phyloP scores from a whole-genome alignment of 2,797 vertebrate genomes.

The Chelmon rostratus region DNA sequence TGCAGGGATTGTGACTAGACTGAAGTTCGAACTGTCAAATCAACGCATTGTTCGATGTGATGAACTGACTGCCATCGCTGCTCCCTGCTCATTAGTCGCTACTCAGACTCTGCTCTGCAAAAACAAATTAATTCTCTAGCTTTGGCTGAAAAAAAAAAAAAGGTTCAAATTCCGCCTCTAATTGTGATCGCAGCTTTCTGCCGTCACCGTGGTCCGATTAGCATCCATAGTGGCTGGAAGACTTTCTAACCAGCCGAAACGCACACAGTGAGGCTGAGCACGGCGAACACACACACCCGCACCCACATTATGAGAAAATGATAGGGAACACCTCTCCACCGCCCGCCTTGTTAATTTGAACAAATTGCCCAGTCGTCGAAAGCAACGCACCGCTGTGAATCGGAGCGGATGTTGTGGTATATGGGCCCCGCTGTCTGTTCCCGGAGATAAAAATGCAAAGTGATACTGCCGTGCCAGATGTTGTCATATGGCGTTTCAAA shows the following conservation, averaged over 20 bases:
- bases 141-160: slow-evolving; percentile 5
- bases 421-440: neutral
- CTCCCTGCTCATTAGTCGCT: slow-evolving; percentile 1
- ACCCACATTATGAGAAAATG: slow-evolving; percentile 22
- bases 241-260: slow-evolving; percentile 22
- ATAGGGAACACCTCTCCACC: slow-evolving; percentile 17
- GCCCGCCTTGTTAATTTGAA: slow-evolving; percentile 32
- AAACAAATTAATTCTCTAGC: neutral
- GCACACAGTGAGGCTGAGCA: slow-evolving; percentile 17
- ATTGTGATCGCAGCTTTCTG: slow-evolving; percentile 18
- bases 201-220: slow-evolving; percentile 38
- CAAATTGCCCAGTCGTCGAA: slow-evolving; percentile 23
- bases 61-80: neutral
- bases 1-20: neutral
- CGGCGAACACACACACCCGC: neutral
- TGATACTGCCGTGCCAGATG: slow-evolving; percentile 16
- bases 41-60: slow-evolving; percentile 4
- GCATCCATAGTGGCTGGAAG: slow-evolving; percentile 17
- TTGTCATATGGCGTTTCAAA: slow-evolving; percentile 25
- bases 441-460: slow-evolving; percentile 28
- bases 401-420: neutral
- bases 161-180: slow-evolving; percentile 2
- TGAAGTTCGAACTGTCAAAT: neutral
- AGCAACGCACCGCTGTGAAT: slow-evolving; percentile 6
- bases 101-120: slow-evolving; percentile 15